Evolutionary conservation across 53 echinoderm and acorn worm genomes (phyloP), one percentile per base, ranked within the genome.

Genomic region (Holothuria scabra): DNA sequence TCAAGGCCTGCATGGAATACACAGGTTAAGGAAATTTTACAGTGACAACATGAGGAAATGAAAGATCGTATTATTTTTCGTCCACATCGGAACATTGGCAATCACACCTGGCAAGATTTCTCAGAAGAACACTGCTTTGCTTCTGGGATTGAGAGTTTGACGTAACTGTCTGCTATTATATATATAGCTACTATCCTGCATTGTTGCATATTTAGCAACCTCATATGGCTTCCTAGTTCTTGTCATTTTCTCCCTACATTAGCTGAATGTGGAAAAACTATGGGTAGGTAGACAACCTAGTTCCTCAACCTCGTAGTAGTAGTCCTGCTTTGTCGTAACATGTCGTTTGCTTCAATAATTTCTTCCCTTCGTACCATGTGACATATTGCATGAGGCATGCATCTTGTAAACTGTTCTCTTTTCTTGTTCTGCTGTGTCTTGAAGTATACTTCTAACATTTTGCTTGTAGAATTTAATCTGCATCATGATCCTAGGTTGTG

Each of bases 241-340:
- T 84, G 28, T 85, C 85, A 67, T 86, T 63, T 65, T 83, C 35
- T 88, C 52, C 88, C 65, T 25, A 67, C 64, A 87, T 28, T 94
- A 94, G 94, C 94, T 94, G 60, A 88, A 84, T 76, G 86, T 94
- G 94, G 94, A 94, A 80, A 92, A 92, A 86, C 80, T 94, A 35
- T 94, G 94, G 94, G 94, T 94, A 94, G 92, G 94, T 94, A 94
- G 75, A 66, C 28, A 56, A 67, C 56, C 56, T 19, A 14, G n/a
- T 21, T 52, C 52, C 76, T 25, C 37, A 13, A 23, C 76, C 76
- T 29, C 10, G n/a, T 69, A 65, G 65, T 65, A 20, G 8, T 52
- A 52, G 52, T 52, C 52, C 18, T 33, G 41, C 69, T 18, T 69
- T 69, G 4, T 21, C 69, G 18, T 69, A 32, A 28, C 20, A 16